A percentile compares a stretch with the other conserved stretches of the same genome.
These are phyloP conservation scores for Pitta sordida DNA, from an alignment of 2,113 vertebrate genomes.

Conservation along the genomic window DNA sequence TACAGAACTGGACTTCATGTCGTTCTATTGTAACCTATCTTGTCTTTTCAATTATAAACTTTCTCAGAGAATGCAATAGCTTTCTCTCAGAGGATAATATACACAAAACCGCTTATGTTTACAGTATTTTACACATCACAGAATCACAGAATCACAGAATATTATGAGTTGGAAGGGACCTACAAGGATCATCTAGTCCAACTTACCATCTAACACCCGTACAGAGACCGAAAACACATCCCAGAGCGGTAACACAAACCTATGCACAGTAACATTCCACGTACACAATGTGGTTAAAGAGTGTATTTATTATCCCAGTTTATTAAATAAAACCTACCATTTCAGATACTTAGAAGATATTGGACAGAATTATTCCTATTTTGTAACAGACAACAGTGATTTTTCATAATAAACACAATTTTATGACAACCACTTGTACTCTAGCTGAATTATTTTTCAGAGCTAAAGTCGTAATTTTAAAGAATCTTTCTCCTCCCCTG, in stretches of 20 bases:
- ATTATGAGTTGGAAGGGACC: too few relatives aligned
- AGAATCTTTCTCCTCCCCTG: conserved; percentile 4
- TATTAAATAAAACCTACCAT: conserved; percentile 16
- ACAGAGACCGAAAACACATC: too few relatives aligned
- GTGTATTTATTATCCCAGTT: neutral
- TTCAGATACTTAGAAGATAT: neutral
- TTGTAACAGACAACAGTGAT: conserved; percentile 9
- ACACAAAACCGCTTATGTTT: neutral
- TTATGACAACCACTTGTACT: conserved; percentile 30
- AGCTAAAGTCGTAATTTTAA: conserved; percentile 17
- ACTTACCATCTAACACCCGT: too few relatives aligned
- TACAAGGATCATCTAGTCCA: too few relatives aligned
- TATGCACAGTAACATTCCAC: neutral
- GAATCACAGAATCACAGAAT: too few relatives aligned
- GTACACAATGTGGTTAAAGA: neutral
- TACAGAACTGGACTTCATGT: neutral
- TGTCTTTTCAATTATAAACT: neutral
- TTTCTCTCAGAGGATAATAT: neutral
- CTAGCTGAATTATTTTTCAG: conserved; percentile 25
- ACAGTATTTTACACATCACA: neutral
- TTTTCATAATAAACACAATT: conserved; percentile 2
- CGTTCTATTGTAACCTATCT: neutral
- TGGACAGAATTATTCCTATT: neutral
- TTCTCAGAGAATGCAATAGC: neutral
- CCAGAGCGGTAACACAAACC: too few relatives aligned